Evolutionary conservation across 92 coral and sea anemone genomes (phyloP).

Genomic region (Epizoanthus stellaris): DNA sequence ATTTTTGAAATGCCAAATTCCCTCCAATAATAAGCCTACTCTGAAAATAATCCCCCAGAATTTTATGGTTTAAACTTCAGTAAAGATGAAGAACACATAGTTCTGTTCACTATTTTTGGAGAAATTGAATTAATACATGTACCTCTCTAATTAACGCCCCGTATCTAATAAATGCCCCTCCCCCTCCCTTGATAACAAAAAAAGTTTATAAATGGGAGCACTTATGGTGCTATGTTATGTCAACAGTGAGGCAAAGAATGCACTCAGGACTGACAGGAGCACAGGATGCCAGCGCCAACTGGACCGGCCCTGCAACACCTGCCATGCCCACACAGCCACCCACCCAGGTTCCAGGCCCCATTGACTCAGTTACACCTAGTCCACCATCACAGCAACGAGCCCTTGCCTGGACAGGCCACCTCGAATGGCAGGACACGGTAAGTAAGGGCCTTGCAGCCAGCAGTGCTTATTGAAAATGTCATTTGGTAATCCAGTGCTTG

Average conservation of each 20-base stretch:
- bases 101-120: no score
- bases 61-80: no score
- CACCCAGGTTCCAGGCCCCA: not conserved
- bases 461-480: no score
- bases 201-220: not conserved
- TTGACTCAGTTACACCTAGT: not conserved
- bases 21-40: no score
- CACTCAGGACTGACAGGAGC: not conserved
- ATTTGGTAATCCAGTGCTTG: no score
- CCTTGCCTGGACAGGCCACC: conserved; percentile 87
- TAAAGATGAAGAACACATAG: no score
- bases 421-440: conserved; percentile 95
- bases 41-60: no score
- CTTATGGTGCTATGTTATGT: not conserved
- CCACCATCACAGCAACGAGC: conserved; percentile 47
- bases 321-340: not conserved
- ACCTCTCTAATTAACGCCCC: not conserved
- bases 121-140: not conserved
- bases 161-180: not conserved
- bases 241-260: not conserved
- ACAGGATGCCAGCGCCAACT: not conserved
- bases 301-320: not conserved
- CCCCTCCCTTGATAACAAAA: not conserved
- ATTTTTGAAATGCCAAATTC: no score
- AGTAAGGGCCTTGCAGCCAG: conserved; percentile 6